Conservation (phyloP, 2,113 vertebrate species). For the Semnornis frantzii region DNA sequence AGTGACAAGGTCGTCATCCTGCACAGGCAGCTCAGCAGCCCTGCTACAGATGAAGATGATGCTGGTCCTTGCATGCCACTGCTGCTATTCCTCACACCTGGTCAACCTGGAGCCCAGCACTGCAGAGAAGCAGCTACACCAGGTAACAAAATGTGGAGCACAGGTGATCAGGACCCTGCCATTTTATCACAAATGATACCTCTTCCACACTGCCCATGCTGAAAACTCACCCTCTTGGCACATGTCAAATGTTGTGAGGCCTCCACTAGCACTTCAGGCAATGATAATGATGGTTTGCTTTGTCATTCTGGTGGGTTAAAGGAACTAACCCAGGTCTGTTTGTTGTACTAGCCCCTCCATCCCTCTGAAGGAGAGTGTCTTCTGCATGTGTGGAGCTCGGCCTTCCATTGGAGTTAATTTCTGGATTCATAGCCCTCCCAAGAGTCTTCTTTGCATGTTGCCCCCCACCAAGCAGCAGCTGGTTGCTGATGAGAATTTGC, state of each 20-base stretch:
- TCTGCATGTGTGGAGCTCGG: neutral
- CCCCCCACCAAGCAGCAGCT: neutral
- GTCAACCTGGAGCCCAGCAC: neutral
- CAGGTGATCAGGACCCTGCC: neutral
- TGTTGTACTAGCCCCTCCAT: neutral
- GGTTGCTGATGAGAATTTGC: fast-evolving
- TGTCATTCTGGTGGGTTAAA: neutral
- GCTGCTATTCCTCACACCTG: neutral
- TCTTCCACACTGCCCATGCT: neutral
- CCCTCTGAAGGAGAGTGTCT: neutral
- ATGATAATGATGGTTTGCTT: neutral
- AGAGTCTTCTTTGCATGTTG: neutral
- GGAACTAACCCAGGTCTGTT: neutral
- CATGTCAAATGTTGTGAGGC: neutral
- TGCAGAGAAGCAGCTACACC: neutral
- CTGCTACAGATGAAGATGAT: neutral
- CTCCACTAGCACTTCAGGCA: neutral
- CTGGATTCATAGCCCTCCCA: neutral
- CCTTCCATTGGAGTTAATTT: neutral
- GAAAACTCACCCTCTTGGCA: fast-evolving
- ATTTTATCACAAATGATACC: neutral
- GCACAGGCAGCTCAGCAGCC: neutral
- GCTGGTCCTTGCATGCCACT: neutral
- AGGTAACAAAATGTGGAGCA: neutral
- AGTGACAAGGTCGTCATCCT: neutral